Conservation (phyloP, 1,140 invertebrate genomes). For the Ostrea denselamellosa region DNA sequence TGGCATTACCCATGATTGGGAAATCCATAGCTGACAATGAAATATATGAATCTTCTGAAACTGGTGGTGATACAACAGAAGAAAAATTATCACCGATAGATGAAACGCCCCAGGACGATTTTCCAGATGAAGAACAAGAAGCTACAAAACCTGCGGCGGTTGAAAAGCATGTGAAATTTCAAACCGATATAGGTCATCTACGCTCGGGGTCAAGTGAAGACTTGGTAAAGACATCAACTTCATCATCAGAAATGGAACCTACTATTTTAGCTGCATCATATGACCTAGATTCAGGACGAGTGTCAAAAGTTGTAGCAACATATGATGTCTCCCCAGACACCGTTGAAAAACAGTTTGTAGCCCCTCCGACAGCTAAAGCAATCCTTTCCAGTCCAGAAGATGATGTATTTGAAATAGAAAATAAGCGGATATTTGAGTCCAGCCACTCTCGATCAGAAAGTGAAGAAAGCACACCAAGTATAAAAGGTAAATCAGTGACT, state of each 20-base stretch:
- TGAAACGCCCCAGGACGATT: slow-evolving; percentile 66
- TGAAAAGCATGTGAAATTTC: slow-evolving; percentile 74
- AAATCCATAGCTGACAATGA: slow-evolving; percentile 73
- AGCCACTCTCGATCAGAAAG: slow-evolving; percentile 1
- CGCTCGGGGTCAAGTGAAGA: slow-evolving; percentile 74
- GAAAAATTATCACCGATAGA: slow-evolving; percentile 75
- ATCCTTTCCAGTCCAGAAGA: slow-evolving; percentile 78
- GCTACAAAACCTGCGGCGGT: slow-evolving; percentile 54
- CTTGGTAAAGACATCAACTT: slow-evolving; percentile 74
- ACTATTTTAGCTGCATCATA: slow-evolving; percentile 77
- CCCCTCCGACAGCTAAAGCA: slow-evolving; percentile 71
- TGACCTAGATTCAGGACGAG: slow-evolving; percentile 76
- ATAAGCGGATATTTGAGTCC: slow-evolving; percentile 66
- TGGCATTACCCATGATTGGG: slow-evolving; percentile 68
- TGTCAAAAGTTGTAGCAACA: slow-evolving; percentile 75
- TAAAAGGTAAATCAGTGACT: not conserved
- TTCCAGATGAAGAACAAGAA: slow-evolving; percentile 67
- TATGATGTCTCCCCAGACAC: slow-evolving; percentile 77
- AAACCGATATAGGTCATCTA: slow-evolving; percentile 64
- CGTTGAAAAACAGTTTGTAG: slow-evolving; percentile 74
- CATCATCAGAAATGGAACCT: slow-evolving; percentile 77
- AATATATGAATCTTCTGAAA: slow-evolving; percentile 74
- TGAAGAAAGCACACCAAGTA: slow-evolving; percentile 49
- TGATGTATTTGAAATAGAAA: slow-evolving; percentile 82
- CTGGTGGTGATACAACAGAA: slow-evolving; percentile 73